Evolutionary conservation across 1,140 invertebrate species (phyloP).

Genomic region (Tigriopus japonicus): DNA sequence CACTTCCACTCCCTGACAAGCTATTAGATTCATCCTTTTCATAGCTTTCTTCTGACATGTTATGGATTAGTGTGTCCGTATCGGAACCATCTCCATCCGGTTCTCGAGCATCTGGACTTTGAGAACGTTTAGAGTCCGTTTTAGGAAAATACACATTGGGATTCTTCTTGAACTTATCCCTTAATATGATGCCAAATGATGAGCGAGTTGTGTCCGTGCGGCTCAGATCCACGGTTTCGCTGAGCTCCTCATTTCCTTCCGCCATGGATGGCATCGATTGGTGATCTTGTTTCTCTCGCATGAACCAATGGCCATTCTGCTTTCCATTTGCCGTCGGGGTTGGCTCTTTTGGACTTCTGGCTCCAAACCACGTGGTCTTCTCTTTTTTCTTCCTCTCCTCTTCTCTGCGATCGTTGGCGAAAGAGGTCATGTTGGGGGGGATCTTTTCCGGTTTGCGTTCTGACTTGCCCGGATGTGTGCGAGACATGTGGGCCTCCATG

Average conservation of each 20-base stretch:
- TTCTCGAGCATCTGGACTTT: neutral
- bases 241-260: neutral
- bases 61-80: slow-evolving; percentile 10
- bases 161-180: slow-evolving; percentile 13
- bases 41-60: slow-evolving; percentile 12
- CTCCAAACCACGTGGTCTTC: neutral
- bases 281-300: neutral
- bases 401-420: neutral
- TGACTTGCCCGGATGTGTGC: neutral
- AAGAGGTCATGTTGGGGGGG: neutral
- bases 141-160: slow-evolving; percentile 12
- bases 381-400: neutral
- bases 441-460: neutral
- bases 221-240: neutral
- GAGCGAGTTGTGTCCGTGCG: neutral
- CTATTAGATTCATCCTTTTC: neutral
- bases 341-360: neutral
- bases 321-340: neutral
- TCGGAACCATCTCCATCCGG: neutral
- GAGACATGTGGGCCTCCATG: neutral
- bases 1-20: neutral
- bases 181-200: slow-evolving; percentile 3
- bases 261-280: neutral
- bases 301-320: neutral
- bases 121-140: neutral